A percentile compares a stretch with the other conserved stretches of the same genome.
Conservation (phyloP, 2,888 invertebrate genomes). For the Megastigmus dorsalis region DNA sequence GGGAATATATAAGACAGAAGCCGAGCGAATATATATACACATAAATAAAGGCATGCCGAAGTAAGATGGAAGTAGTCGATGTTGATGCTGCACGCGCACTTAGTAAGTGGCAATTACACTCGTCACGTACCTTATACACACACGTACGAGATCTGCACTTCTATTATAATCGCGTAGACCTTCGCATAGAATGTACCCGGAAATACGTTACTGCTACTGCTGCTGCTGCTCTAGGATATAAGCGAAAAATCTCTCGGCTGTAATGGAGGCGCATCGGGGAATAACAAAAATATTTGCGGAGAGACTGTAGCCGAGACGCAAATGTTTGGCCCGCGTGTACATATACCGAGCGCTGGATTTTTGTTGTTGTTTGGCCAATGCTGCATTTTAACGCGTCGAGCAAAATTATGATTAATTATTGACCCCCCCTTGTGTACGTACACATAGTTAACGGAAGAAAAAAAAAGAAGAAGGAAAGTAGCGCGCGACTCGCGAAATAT, state of each 20-base stretch:
- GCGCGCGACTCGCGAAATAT: no score
- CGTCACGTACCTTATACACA: no score
- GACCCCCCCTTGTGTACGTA: no score
- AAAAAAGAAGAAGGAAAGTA: no score
- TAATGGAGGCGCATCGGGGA: conserved; percentile 10
- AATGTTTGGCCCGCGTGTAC: no score
- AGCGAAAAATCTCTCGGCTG: not conserved
- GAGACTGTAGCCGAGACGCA: no score
- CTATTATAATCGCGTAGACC: not conserved
- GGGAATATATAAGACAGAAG: no score
- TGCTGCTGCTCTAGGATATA: not conserved
- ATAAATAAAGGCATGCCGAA: not conserved
- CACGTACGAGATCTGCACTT: not conserved
- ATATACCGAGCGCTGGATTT: no score
- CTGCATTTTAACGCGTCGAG: not conserved
- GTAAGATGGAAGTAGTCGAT: conserved; percentile 2
- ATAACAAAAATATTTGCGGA: not conserved
- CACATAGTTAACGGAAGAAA: no score
- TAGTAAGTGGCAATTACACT: conserved; percentile 29
- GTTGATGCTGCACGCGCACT: conserved; percentile 10
- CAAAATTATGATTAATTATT: no score
- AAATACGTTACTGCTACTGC: no score
- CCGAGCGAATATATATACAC: not conserved
- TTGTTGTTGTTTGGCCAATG: no score
- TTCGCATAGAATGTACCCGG: conserved; percentile 9